phyloP scores from a whole-genome alignment of 1,140 invertebrate genomes.

The Vanessa tameamea region DNA sequence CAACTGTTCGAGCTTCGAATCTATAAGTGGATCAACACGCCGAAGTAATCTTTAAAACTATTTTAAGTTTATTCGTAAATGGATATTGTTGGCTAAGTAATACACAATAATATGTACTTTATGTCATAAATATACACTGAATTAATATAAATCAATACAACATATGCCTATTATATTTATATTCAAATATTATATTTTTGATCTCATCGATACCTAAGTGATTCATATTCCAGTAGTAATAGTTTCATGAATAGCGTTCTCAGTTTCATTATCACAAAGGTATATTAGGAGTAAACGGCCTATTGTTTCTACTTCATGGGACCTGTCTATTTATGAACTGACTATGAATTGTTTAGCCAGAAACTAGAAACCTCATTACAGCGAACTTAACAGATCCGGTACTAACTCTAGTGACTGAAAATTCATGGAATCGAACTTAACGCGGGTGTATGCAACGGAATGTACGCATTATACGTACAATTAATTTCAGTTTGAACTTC shows the following conservation, averaged over 20 bases:
- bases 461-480: background rate
- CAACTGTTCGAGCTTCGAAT: constrained; percentile 37
- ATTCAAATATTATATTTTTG: background rate
- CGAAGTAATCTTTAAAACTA: constrained; percentile 20
- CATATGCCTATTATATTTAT: no score
- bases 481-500: background rate
- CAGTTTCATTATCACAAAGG: constrained; percentile 58
- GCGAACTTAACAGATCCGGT: constrained; percentile 34
- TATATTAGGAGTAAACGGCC: constrained; percentile 67
- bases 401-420: constrained; percentile 29
- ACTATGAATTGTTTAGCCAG: constrained; percentile 62
- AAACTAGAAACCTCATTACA: constrained; percentile 50
- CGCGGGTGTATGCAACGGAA: background rate
- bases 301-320: constrained; percentile 68
- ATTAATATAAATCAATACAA: no score
- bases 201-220: background rate
- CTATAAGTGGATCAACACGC: constrained; percentile 28
- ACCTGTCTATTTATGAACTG: constrained; percentile 56
- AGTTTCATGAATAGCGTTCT: constrained; percentile 9
- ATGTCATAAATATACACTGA: no score
- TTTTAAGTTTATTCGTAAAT: constrained; percentile 8
- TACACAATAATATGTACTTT: background rate
- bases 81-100: background rate
- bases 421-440: constrained; percentile 29
- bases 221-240: background rate